A percentile compares a stretch with the other conserved stretches of the same genome.
These are phyloP conservation scores for Lontra canadensis DNA, from an alignment of 2,113 vertebrate genomes.

Conservation along the genomic window DNA sequence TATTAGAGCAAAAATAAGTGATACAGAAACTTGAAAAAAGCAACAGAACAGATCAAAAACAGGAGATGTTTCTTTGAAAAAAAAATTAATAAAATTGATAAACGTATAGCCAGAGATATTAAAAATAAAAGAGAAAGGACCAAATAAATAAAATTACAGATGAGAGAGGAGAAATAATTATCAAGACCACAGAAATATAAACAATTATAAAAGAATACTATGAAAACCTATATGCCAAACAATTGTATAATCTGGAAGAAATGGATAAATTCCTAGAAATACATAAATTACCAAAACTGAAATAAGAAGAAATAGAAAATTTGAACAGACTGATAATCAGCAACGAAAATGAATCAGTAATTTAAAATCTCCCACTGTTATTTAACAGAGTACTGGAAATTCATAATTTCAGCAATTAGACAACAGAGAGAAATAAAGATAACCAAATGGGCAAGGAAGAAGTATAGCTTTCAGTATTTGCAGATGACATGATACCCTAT, in stretches of 20 bases:
- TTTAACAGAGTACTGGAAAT: too few species aligned
- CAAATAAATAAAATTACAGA: not conserved
- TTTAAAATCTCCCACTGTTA: not conserved
- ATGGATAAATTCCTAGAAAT: not conserved
- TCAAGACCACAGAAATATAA: not conserved
- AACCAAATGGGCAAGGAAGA: not conserved
- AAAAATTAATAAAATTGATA: not conserved
- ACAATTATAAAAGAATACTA: not conserved
- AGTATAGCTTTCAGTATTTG: not conserved
- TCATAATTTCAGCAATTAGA: too few species aligned
- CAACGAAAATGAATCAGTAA: not conserved
- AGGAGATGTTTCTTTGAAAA: not conserved
- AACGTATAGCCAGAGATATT: not conserved
- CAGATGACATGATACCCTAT: not conserved
- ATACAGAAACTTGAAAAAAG: not conserved
- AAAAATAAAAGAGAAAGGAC: not conserved
- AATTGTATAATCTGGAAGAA: not conserved
- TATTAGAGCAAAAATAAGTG: not conserved
- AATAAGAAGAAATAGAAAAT: not conserved
- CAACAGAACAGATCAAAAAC: not conserved
- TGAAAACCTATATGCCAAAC: not conserved
- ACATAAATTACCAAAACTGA: not conserved
- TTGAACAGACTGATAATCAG: not conserved
- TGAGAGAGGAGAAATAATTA: not conserved
- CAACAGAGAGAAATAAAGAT: not conserved